Base-by-base conservation (phyloP, 2,797 vertebrate species). In the Chiroxiphia lanceolata region DNA sequence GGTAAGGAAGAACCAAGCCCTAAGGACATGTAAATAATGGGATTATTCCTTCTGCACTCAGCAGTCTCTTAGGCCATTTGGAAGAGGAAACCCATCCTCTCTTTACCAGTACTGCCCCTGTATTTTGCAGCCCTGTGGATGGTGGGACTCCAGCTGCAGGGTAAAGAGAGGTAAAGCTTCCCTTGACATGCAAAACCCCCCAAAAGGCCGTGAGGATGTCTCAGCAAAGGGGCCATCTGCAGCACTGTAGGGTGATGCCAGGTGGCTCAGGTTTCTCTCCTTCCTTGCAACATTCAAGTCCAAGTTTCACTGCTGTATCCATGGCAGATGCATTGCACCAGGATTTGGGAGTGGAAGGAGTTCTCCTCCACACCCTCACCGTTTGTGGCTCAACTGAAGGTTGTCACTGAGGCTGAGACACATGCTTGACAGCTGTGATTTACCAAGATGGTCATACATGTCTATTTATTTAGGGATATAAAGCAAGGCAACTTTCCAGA, bases 171-270 rank as follows among this genome's bases (percentile, higher is more conserved):
- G 17, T 14, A 36, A 85, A 92, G 6, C 8, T 29, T 34, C 67
- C 59, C 33, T 44, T 3, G 3, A 48, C 15, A 27, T 14, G 12
- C 51, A 83, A 59, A 44, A 1, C 20, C 38, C 54, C 9, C 9
- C 31, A 12, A 34, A 26, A 54, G 14, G 54, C 29, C 0, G 0
- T 3, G 20, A 11, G 29, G 1, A 10, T 21, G 17, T 21, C 29
- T 44, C n/a, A 47, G 59, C 23, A 25, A 29, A 3, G 33, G 29
- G 17, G 8, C 2, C 2, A 64, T 44, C 36, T 44, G 82, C 63
- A 59, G 50, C 34, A 33, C 1, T 4, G 9, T 8, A 5, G 15
- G 26, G 40, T 0, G 1, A 54, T 11, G 59, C 2, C 0, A 0
- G 8, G 3, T 31, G 15, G 33, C 40, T 90, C 5, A 0, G 0